phyloP scores from a whole-genome alignment of 64 coral and sea anemone species.

The Orbicella faveolata region DNA sequence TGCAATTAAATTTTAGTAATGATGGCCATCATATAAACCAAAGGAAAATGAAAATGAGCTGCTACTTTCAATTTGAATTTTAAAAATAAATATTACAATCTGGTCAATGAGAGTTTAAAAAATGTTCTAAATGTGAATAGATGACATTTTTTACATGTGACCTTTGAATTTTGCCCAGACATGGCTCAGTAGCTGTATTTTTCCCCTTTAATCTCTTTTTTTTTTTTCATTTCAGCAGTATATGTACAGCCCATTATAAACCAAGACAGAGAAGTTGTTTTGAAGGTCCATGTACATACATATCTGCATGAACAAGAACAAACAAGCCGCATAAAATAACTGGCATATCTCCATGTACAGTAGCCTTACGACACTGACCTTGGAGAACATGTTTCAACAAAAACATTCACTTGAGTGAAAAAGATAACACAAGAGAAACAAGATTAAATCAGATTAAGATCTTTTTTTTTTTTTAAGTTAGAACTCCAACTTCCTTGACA shows the following conservation, averaged over 20 bases:
- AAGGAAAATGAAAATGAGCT: neutral
- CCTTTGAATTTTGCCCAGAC: no score
- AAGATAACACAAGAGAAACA: neutral
- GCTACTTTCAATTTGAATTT: neutral
- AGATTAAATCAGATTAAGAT: neutral
- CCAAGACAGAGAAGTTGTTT: no score
- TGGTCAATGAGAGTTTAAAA: neutral
- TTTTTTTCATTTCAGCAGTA: no score
- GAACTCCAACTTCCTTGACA: neutral
- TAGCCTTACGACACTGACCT: neutral
- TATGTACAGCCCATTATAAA: no score
- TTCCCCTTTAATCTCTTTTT: no score
- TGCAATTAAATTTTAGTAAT: neutral
- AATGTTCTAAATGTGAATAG: neutral
- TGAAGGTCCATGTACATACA: neutral
- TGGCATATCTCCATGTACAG: neutral
- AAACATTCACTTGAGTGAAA: neutral
- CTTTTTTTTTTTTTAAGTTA: no score
- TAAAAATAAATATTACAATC: neutral
- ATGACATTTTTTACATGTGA: no score
- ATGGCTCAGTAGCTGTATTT: no score
- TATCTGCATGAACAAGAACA: neutral
- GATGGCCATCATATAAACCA: neutral
- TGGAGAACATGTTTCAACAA: neutral
- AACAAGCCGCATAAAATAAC: neutral